Evolutionary conservation across 2,888 invertebrate species (phyloP), one percentile per base, ranked within the genome.

Genomic region (Synanthedon andrenaeformis): DNA sequence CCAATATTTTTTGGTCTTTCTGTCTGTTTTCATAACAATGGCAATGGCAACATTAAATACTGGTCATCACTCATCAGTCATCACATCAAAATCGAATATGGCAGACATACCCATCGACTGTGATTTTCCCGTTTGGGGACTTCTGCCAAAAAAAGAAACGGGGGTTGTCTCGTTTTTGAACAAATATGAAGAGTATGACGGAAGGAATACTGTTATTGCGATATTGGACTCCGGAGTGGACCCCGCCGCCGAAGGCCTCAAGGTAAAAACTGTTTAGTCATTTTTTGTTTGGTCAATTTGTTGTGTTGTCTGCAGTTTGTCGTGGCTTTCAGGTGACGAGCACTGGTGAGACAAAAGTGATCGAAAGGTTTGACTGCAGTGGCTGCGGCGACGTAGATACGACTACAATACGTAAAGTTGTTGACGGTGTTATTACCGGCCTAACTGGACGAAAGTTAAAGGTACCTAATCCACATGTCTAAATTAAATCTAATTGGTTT

Each of bases 181-280:
- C 64, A 97, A 96, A 89, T 92, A 96, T 88, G 95, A 97, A 0
- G 90, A 92, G 54, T 97, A 93, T 76, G 97, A 99, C 90, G 99
- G 99, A 48, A 90, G 96, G 69, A 94, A 93, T 66, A 93, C 96
- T 53, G 89, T 94, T 61, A 97, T 99, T 74, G 99, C 98, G 49
- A 95, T 99, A 76, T 93, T 99, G 66, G 99, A 99, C 87, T 98
- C 98, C 3, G 99, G 99, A 8, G 96, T 99, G 54, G 99, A 99
- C 89, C 98, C 99, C 23, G 96, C 96, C 51, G 97, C 97, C 8
- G 92, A 94, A 59, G 99, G 99, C 58, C 90, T 99, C 65, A 93
- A 96, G 93, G 98, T 96, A 89, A 70, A 79, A 74, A 66, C 48
- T 81, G 83, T 76, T 82, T 79, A 75, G 84, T 87, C 85, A 88